These are phyloP conservation scores for Chaunax sp. DNA, from an alignment of 2,797 vertebrate species.

Conservation along the genomic window DNA sequence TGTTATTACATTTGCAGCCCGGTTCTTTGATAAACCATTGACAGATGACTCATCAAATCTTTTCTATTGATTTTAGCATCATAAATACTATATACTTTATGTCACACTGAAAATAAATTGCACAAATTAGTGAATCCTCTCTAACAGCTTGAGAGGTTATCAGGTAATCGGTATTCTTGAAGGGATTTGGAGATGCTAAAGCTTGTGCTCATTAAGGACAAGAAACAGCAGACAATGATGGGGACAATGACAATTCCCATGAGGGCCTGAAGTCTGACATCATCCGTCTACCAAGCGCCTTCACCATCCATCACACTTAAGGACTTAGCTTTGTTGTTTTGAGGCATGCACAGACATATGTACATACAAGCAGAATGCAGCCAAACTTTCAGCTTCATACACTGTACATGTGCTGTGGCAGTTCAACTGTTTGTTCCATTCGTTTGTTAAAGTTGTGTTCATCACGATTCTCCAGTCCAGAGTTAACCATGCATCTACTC, in stretches of 20 bases:
- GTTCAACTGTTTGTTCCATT: slow-evolving; percentile 56
- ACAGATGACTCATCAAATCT: slow-evolving; percentile 75
- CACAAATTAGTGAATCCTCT: slow-evolving; percentile 6
- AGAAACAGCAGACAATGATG: slow-evolving; percentile 34
- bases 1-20: slow-evolving; percentile 67
- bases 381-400: slow-evolving; percentile 22
- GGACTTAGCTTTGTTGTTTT: slow-evolving; percentile 29
- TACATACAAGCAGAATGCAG: slow-evolving; percentile 22
- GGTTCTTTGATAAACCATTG: slow-evolving; percentile 57
- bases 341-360: slow-evolving; percentile 27
- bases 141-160: background rate
- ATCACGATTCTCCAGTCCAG: slow-evolving; percentile 63
- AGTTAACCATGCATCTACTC: slow-evolving; percentile 69
- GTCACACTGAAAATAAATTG: slow-evolving; percentile 37
- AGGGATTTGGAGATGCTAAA: slow-evolving; percentile 49
- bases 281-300: slow-evolving; percentile 50
- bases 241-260: no score
- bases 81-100: slow-evolving; percentile 69
- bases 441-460: slow-evolving; percentile 63
- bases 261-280: slow-evolving; percentile 38
- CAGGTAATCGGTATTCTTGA: slow-evolving; percentile 61
- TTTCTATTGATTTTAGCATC: slow-evolving; percentile 64
- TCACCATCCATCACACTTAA: slow-evolving; percentile 56
- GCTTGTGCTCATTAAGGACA: slow-evolving; percentile 69
- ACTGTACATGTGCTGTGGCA: slow-evolving; percentile 44